These are phyloP conservation scores for Amaurobius ferox DNA, from an alignment of 2,888 invertebrate species.

Conservation along the genomic window DNA sequence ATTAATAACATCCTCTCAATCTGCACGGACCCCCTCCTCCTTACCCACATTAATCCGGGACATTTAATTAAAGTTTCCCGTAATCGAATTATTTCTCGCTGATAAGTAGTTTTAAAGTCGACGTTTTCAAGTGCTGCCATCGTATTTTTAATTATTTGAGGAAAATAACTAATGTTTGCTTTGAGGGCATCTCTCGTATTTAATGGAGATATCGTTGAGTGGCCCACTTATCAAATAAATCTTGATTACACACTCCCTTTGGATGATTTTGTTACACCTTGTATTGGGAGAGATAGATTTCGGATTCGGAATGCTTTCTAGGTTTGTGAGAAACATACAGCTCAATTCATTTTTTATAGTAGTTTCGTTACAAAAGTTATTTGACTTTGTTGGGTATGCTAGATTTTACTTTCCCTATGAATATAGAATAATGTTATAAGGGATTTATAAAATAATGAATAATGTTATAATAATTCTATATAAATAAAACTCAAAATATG, in stretches of 20 bases:
- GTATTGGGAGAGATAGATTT: no score
- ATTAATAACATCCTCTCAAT: background rate
- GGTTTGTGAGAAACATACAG: no score
- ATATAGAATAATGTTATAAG: no score
- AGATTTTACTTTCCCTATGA: no score
- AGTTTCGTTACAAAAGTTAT: no score
- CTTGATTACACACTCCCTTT: background rate
- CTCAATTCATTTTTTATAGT: no score
- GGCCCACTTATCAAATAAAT: background rate
- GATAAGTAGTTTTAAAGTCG: background rate
- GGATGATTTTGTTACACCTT: background rate
- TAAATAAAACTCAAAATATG: no score
- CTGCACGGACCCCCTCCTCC: no score
- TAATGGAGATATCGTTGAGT: background rate
- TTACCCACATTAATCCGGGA: background rate
- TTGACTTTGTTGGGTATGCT: no score
- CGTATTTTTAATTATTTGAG: background rate
- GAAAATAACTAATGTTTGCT: background rate
- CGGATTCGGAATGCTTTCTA: no score
- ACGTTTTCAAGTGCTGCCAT: background rate
- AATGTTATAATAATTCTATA: no score
- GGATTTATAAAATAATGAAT: no score
- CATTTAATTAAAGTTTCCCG: conserved; percentile 5
- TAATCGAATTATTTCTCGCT: conserved; percentile 6
- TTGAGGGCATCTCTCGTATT: background rate